Conservation (phyloP, 2,888 invertebrate genomes). For the Diarsia mendica region DNA sequence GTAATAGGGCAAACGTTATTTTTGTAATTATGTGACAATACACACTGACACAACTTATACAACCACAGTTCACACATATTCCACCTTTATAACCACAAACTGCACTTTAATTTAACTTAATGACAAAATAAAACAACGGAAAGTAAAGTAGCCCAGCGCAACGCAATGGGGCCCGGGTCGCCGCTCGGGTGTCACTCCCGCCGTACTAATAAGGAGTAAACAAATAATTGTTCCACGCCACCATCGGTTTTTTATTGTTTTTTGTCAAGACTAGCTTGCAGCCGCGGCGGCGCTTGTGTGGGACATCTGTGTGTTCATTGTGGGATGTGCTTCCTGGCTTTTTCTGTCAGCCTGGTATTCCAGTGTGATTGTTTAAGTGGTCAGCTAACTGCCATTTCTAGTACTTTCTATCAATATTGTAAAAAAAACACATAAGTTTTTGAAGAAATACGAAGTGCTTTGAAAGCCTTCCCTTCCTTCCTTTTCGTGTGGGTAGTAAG, state of each 20-base stretch:
- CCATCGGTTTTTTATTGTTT: constrained; percentile 48
- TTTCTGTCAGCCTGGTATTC: background rate
- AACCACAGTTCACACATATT: constrained; percentile 19
- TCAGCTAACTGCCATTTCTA: background rate
- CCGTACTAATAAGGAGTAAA: constrained; percentile 62
- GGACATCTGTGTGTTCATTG: constrained; percentile 12
- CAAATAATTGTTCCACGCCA: constrained; percentile 63
- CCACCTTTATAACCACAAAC: background rate
- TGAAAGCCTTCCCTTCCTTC: background rate
- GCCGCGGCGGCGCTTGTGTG: constrained; percentile 33
- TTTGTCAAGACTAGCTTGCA: constrained; percentile 50
- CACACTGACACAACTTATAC: background rate
- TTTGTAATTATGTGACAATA: background rate
- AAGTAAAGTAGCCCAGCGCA: constrained; percentile 30
- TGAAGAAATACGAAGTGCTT: background rate
- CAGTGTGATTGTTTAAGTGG: background rate
- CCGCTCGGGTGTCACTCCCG: constrained; percentile 33
- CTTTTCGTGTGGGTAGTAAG: no score
- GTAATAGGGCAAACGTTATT: background rate
- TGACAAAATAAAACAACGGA: constrained; percentile 7
- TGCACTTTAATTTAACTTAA: constrained; percentile 39
- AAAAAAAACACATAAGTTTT: background rate
- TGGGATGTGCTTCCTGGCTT: background rate
- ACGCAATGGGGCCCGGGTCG: constrained; percentile 17
- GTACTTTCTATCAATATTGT: no score